Evolutionary conservation across 2,888 invertebrate genomes (phyloP), one percentile per base, ranked within the genome.

Genomic region (Mythimna albipuncta): DNA sequence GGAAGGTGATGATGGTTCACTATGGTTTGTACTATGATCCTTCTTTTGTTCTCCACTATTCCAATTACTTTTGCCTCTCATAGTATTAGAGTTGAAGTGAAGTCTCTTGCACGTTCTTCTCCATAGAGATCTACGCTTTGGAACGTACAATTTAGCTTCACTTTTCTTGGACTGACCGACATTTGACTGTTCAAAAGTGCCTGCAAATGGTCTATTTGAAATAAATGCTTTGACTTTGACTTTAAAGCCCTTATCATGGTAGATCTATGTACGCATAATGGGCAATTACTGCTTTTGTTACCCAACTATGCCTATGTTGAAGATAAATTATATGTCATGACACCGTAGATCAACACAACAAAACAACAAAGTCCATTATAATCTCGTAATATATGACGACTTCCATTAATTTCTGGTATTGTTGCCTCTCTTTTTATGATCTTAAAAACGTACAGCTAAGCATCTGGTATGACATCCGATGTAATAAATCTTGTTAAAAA

Each of bases 1-100:
- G 75, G 78, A 0, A 71, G 67, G 59, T 70, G 81, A 68, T 41
- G 2, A n/a, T 32, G 13, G 38, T 81, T 21, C 35, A 81, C 7
- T 80, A 74, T 38, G 80, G 83, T 81, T 47, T 16, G 44, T 47
- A 47, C 13, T 3, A 6, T 13, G 13, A 47, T 47, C 44, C 16
- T 47, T 47, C 47, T 19, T 47, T 44, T 13, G 11, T 44, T 4
- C 11, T 13, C 5, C 44, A 44, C 44, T 44, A 13, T 44, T 44
- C 13, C 13, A 44, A 44, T 13, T 13, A 13, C 4, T 44, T 47
- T 47, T 13, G 10, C 11, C 44, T 13, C 44, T 47, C 16, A 16
- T 47, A 47, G 4, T 5, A 47, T 13, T 47, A n/a, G n/a, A n/a
- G n/a, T n/a, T n/a, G n/a, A n/a, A n/a, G n/a, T n/a, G n/a, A n/a